Evolutionary conservation across 2,113 vertebrate species (phyloP).

Genomic region (Melospiza georgiana): DNA sequence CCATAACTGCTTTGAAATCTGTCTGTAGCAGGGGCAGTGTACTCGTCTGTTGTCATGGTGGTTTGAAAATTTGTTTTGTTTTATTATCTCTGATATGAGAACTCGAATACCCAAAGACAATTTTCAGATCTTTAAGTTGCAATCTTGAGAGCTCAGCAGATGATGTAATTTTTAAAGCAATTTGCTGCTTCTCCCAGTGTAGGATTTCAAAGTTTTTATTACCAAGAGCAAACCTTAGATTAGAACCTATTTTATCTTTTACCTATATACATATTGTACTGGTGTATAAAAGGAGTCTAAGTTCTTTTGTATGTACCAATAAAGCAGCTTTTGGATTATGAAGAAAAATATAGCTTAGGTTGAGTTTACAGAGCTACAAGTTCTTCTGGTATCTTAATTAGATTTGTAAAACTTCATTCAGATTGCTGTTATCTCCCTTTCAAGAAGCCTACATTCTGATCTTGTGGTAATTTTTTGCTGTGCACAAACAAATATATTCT

Average conservation of each 20-base stretch:
- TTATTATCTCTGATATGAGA: background rate
- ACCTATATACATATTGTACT: background rate
- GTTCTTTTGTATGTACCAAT: background rate
- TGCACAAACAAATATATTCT: background rate
- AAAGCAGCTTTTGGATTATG: background rate
- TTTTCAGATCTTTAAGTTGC: background rate
- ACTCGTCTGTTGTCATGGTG: background rate
- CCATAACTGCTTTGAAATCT: background rate
- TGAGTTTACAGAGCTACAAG: background rate
- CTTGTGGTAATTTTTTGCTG: background rate
- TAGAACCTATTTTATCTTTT: background rate
- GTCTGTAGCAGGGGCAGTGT: background rate
- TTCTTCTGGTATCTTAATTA: background rate
- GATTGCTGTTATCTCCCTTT: background rate
- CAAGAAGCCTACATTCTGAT: background rate
- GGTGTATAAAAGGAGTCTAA: background rate
- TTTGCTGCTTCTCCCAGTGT: background rate
- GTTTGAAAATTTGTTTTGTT: background rate
- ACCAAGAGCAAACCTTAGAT: background rate
- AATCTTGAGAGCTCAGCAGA: background rate
- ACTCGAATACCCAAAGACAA: background rate
- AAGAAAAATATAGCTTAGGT: background rate
- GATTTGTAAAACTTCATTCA: background rate
- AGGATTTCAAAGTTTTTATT: background rate
- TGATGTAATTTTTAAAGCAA: background rate